A percentile compares a stretch with the other conserved stretches of the same genome.
These are phyloP conservation scores for Eupithecia vulgata DNA, from an alignment of 2,888 invertebrate genomes.

Conservation along the genomic window DNA sequence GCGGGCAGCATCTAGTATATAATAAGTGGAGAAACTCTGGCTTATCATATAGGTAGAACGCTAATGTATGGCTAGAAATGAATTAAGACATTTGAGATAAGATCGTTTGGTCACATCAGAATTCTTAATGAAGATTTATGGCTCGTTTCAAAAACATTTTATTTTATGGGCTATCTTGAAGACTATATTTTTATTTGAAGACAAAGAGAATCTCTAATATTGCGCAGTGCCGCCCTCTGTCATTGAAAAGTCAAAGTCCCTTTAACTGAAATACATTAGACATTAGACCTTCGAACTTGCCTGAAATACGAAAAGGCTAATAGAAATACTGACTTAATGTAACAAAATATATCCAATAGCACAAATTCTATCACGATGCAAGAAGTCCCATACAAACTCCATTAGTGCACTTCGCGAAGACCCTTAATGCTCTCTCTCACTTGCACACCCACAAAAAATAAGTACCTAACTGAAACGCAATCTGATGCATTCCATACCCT, in stretches of 20 bases:
- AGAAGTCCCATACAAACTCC: slow-evolving; percentile 75
- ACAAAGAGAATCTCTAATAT: background rate
- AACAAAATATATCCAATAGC: slow-evolving; percentile 44
- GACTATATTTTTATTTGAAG: background rate
- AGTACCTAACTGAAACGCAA: slow-evolving; percentile 78
- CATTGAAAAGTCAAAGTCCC: background rate
- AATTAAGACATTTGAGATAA: slow-evolving; percentile 28
- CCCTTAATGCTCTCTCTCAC: slow-evolving; percentile 62
- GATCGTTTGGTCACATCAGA: slow-evolving; percentile 26
- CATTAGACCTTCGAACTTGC: background rate
- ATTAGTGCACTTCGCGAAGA: slow-evolving; percentile 79
- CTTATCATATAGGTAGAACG: slow-evolving; percentile 6
- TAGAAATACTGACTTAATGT: background rate
- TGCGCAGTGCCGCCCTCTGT: background rate
- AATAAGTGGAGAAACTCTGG: slow-evolving; percentile 8
- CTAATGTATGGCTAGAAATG: slow-evolving; percentile 25
- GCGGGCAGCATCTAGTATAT: too few species aligned
- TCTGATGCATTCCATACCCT: slow-evolving; percentile 78
- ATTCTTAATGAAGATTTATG: slow-evolving; percentile 32
- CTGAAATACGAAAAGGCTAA: background rate
- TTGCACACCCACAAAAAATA: slow-evolving; percentile 78
- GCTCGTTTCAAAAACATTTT: slow-evolving; percentile 3
- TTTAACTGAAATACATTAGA: background rate
- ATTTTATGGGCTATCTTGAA: background rate
- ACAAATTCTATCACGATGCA: slow-evolving; percentile 63